Conservation (phyloP, 2,888 invertebrate species). For the Lathronympha strigana region DNA sequence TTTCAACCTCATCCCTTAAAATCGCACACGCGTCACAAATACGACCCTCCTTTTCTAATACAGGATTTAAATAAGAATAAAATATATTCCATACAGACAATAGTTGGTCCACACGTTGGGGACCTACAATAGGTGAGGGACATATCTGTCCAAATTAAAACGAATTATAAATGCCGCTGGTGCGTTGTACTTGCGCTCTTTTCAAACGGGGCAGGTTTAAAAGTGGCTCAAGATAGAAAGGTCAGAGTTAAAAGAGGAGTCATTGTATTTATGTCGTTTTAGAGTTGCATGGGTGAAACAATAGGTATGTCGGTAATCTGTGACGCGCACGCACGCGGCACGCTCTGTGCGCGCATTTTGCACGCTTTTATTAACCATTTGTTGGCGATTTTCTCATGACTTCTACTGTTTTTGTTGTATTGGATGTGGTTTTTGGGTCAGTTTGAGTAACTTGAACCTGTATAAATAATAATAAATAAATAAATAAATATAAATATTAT, state of each 20-base stretch:
- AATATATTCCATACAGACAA: constrained; percentile 54
- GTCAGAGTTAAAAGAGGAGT: background rate
- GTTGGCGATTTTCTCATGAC: constrained; percentile 46
- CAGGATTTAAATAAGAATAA: constrained; percentile 62
- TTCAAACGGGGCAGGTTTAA: constrained; percentile 41
- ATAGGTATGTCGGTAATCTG: constrained; percentile 46
- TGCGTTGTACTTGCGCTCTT: background rate
- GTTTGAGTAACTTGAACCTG: too few species aligned
- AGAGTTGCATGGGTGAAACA: constrained; percentile 43
- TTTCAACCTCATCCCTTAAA: background rate
- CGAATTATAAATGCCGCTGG: background rate
- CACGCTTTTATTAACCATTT: constrained; percentile 72
- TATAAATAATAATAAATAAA: too few species aligned
- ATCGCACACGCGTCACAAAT: constrained; percentile 3
- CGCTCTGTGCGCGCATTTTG: constrained; percentile 60
- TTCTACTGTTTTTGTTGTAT: constrained; percentile 20
- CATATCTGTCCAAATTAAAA: background rate
- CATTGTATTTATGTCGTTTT: constrained; percentile 11
- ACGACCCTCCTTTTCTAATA: constrained; percentile 7
- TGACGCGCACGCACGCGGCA: constrained; percentile 44
- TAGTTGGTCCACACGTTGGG: constrained; percentile 30
- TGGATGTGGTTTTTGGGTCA: background rate
- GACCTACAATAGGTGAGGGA: constrained; percentile 38
- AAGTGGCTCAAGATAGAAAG: background rate
- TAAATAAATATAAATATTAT: too few species aligned